Conservation (phyloP, 2,888 invertebrate genomes). For the Copidosoma aretas region DNA sequence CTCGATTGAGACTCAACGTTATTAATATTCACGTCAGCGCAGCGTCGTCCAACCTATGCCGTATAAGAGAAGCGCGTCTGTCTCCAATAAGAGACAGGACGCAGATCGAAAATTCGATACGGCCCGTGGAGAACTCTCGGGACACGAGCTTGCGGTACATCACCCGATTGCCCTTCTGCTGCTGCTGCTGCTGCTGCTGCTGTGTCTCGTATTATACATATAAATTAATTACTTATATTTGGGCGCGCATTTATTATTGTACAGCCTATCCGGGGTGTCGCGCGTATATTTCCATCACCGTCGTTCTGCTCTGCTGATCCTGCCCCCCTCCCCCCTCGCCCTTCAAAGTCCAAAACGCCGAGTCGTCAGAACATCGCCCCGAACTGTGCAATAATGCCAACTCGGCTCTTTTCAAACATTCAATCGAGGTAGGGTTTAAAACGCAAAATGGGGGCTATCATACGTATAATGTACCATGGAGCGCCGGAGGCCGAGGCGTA, state of each 20-base stretch:
- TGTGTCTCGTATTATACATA: background rate
- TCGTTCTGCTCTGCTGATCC: too few relatives aligned
- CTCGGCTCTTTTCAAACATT: background rate
- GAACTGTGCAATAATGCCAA: too few relatives aligned
- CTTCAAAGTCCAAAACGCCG: too few relatives aligned
- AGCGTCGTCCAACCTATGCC: background rate
- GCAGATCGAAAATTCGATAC: conserved; percentile 22
- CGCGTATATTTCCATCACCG: too few relatives aligned
- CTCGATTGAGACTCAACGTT: conserved; percentile 28
- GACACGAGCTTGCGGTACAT: conserved; percentile 19
- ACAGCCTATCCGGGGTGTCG: too few relatives aligned
- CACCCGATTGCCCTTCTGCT: background rate
- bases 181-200: background rate
- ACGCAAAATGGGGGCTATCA: background rate
- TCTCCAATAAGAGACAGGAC: background rate
- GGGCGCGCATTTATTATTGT: too few relatives aligned
- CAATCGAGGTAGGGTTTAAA: background rate
- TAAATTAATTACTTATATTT: too few relatives aligned
- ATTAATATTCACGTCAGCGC: conserved; percentile 37
- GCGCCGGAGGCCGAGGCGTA: background rate
- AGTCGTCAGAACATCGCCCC: too few relatives aligned
- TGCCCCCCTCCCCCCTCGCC: too few relatives aligned
- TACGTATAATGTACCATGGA: conserved; percentile 15
- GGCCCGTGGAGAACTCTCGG: background rate
- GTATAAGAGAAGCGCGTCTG: background rate